Percentiles rank a stretch among this genome's conserved stretches.
phyloP scores from a whole-genome alignment of 2,797 vertebrate genomes.

The Myotis daubentonii region DNA sequence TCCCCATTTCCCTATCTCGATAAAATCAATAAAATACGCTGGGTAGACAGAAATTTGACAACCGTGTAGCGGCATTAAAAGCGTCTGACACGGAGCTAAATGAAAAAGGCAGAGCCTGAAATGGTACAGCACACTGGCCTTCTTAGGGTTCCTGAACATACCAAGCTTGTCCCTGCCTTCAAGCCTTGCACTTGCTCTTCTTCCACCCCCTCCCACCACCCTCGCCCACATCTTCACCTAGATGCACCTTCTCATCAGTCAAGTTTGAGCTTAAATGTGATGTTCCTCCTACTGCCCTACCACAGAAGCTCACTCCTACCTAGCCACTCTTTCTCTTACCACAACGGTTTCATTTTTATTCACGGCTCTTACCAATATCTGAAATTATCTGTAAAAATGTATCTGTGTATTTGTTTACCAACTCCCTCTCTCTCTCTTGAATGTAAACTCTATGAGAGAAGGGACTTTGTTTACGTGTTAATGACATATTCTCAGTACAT shows the following conservation, averaged over 20 bases:
- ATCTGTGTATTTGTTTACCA: background rate
- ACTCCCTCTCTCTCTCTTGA: background rate
- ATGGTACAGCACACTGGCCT: background rate
- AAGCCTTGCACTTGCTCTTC: background rate
- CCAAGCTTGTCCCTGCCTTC: background rate
- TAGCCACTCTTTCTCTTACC: background rate
- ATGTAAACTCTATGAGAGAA: background rate
- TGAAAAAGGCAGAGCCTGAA: background rate
- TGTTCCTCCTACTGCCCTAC: background rate
- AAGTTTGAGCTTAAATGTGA: background rate
- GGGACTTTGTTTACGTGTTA: background rate
- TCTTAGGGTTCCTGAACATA: background rate
- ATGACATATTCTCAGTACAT: background rate
- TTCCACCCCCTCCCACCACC: background rate
- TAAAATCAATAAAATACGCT: background rate
- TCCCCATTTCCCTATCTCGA: background rate
- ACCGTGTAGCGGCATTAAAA: background rate
- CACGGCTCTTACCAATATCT: background rate
- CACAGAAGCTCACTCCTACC: background rate
- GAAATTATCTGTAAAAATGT: background rate
- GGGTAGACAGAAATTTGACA: background rate
- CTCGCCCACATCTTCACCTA: background rate
- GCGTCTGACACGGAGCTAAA: background rate
- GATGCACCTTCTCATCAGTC: background rate
- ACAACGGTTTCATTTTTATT: background rate